Conservation (phyloP, 2,888 invertebrate species). For the Heliconius aoede region DNA sequence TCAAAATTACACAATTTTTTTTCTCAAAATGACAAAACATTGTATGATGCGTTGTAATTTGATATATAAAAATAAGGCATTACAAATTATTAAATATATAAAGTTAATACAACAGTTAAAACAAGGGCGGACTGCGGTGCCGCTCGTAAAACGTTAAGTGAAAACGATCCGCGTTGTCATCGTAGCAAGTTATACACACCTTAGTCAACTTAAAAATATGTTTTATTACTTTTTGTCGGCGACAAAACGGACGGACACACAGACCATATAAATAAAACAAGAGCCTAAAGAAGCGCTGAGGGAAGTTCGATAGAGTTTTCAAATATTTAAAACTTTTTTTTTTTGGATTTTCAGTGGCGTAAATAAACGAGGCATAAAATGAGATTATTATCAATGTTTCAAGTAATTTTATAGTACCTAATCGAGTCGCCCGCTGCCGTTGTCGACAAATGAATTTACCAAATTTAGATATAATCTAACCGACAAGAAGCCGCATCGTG, state of each 20-base stretch:
- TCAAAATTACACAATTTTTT: not conserved
- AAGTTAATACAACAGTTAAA: constrained; percentile 51
- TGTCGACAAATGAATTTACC: constrained; percentile 71
- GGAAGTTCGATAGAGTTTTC: constrained; percentile 44
- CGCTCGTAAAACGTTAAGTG: constrained; percentile 66
- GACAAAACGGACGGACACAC: constrained; percentile 52
- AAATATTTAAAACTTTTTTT: constrained; percentile 30
- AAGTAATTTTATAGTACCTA: constrained; percentile 73
- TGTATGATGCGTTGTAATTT: constrained; percentile 25
- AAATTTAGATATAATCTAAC: constrained; percentile 78
- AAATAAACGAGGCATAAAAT: constrained; percentile 44
- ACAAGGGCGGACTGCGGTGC: constrained; percentile 46
- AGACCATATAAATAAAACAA: constrained; percentile 48
- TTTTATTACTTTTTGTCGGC: constrained; percentile 60
- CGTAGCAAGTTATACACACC: constrained; percentile 65
- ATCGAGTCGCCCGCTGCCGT: constrained; percentile 68
- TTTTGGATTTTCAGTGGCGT: constrained; percentile 41
- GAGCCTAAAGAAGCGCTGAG: constrained; percentile 28
- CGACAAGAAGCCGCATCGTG: constrained; percentile 72
- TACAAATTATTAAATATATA: constrained; percentile 55
- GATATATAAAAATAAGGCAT: constrained; percentile 48
- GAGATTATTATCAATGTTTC: constrained; percentile 66
- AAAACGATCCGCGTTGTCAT: constrained; percentile 75
- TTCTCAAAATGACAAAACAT: constrained; percentile 15
- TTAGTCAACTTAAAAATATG: constrained; percentile 61